Percentiles rank a stretch among this genome's conserved stretches.
Conservation (phyloP, 2,888 invertebrate genomes). For the Trissonchulus sp. region DNA sequence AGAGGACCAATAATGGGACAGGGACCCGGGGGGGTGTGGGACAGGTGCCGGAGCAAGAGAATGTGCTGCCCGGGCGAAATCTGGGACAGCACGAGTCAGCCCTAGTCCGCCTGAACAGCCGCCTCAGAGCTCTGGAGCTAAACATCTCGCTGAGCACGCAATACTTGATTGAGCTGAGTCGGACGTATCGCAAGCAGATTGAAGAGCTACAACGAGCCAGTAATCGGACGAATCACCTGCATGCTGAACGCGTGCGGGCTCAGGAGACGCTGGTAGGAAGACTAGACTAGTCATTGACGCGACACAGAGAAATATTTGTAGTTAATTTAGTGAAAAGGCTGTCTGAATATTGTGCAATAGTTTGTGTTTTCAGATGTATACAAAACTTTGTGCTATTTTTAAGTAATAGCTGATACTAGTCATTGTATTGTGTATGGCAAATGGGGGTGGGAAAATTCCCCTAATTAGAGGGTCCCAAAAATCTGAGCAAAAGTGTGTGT, state of each 20-base stretch:
- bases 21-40: not conserved
- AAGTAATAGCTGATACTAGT: no score
- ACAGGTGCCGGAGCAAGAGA: constrained; percentile 9
- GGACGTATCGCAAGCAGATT: constrained; percentile 80
- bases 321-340: no score
- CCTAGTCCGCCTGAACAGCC: constrained; percentile 87
- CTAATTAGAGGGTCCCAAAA: no score
- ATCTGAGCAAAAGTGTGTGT: no score
- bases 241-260: not conserved
- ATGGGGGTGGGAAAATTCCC: no score
- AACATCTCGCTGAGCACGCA: constrained; percentile 95
- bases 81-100: constrained; percentile 77
- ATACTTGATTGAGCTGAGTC: constrained; percentile 89
- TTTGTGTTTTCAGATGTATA: no score
- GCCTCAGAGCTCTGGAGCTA: constrained; percentile 88
- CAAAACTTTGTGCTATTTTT: no score
- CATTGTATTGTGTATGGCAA: no score
- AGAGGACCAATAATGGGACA: constrained; percentile 13
- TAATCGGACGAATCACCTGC: not conserved
- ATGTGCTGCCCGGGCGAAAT: constrained; percentile 36
- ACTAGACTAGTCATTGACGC: no score
- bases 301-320: no score
- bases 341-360: no score
- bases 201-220: constrained; percentile 16
- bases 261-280: not conserved